Base-by-base conservation (phyloP, 2,797 vertebrate species). In the Alcedo atthis region DNA sequence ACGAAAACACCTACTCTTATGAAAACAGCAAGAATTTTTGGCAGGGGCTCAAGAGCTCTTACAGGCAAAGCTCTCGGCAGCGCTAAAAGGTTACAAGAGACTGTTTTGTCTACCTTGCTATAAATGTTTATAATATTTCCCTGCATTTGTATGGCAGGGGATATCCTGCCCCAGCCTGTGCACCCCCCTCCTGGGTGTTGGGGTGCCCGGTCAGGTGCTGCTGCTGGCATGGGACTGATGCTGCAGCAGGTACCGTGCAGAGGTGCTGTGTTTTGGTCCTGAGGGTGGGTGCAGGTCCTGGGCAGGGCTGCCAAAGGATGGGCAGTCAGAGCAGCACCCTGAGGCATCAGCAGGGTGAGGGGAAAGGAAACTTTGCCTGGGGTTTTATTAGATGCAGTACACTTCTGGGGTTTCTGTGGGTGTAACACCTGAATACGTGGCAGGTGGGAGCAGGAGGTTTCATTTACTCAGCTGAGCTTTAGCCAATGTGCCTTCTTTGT, bases 61-160 rank as follows among this genome's bases (percentile, higher is more conserved):
- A 89, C 96, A 82, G 96, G 96, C 96, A 95, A 88, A 92, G 95
- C 96, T 95, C 97, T 71, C 89, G 2, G 96, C 91, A 63, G 95
- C 91, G 24, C 92, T 89, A 37, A 89, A 94, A 96, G 94, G 90
- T 95, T 96, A 94, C 96, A 96, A 94, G 96, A 96, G 95, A 95
- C 97, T 97, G 97, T 97, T 98, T 96, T 97, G 97, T 97, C 97
- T 97, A 92, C 64, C 10, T 85, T 85, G 92, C 92, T 90, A 81
- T 85, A 83, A 95, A 95, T 95, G 97, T 96, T 97, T 97, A 94
- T 83, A 97, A 95, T 94, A 83, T 91, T 84, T 92, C 93, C 90
- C 79, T 49, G 77, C 81, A 25, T 76, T 43, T 66, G 74, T 79
- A 74, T 62, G 18, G 85, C 88, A 30, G 54, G 90, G 93, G 92